Evolutionary conservation across 2,888 invertebrate species (phyloP), one percentile per base, ranked within the genome.

Genomic region (Resseliella maxima): DNA sequence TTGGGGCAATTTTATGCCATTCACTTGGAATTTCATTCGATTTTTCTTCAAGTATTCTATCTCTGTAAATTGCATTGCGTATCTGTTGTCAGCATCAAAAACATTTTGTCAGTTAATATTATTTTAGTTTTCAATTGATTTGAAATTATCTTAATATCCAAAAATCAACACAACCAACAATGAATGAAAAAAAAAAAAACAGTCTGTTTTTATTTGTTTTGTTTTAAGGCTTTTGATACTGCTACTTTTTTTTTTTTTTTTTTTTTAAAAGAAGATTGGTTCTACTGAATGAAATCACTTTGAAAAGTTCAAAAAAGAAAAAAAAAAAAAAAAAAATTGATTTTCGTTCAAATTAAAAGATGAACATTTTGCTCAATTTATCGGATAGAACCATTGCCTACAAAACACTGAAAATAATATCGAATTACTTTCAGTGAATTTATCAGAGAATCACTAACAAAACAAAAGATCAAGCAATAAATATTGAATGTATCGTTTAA

Each of bases 71-170:
- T 38, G 31, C 36, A 86, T 46, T 85, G 6, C 35, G 31, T 85
- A 54, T 64, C 85, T 85, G 54, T 59, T 89, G 90, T 90, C 89
- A 90, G 90, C 91, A 90, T 90, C 91, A 91, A 91, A 91, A 91
- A 90, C 91, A 91, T 91, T 91, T 91, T 91, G 91, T 91, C 91
- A 91, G 91, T 91, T 91, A 91, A 85, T 81, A 31, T 85, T 85
- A 24, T 85, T 35, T 45, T 50, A 85, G 18, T 35, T 85, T 85
- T 85, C 31, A 72, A 72, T 72, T 72, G 50, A 50, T 50, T 50
- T 50, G 50, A 50, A 64, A 31, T 64, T 31, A 27, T 64, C 31
- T 21, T 64, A n/a, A n/a, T n/a, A n/a, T n/a, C n/a, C 27, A 5
- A 41, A 8, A 8, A 41, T 12, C 41, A 41, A 5, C 41, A 41